Base-by-base conservation (phyloP, 2,888 invertebrate genomes). In the Lithophane socia region DNA sequence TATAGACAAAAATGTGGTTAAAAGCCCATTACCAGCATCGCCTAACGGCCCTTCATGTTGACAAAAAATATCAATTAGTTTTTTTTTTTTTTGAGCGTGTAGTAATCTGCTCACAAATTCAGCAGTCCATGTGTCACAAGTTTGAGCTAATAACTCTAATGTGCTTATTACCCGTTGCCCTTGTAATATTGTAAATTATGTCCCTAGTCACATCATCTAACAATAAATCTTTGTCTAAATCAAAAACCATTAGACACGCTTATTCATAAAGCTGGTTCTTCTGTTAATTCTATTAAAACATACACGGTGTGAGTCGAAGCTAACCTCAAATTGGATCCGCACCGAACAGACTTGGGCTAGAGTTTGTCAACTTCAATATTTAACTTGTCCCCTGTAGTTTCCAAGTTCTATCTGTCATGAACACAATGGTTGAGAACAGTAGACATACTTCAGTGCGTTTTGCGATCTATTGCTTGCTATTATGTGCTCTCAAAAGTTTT, bases 281-380 rank as follows among this genome's bases (percentile, higher is more conserved):
- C 87, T 87, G 88, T 87, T 90, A 90, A 91, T 89, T 90, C 79
- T 89, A 90, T 90, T 91, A 90, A 89, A 91, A 86, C 90, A 90
- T 87, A 90, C 86, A 86, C 81, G 70, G 49, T 74, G 83, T 85
- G 82, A 85, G 80, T 77, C 85, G 86, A 88, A 85, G 84, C 85
- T 88, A 90, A 87, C 91, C 89, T 88, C 89, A 91, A 90, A 92
- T 92, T 91, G 90, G 88, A 92, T 91, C 87, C 87, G 79, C 83
- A 83, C 80, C 83, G 90, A 87, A 87, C 90, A 90, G 90, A 91
- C 91, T 92, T 90, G 85, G 88, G 89, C 84, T 86, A 87, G 88
- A 93, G 93, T 94, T 94, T 92, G 94, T 93, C 93, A 94, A 94
- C 92, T 94, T 92, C 92, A 94, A 94, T 95, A 94, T 95, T 95